A percentile compares a stretch with the other conserved stretches of the same genome.
Conservation (phyloP, 2,797 vertebrate genomes). For the Iguana delicatissima region DNA sequence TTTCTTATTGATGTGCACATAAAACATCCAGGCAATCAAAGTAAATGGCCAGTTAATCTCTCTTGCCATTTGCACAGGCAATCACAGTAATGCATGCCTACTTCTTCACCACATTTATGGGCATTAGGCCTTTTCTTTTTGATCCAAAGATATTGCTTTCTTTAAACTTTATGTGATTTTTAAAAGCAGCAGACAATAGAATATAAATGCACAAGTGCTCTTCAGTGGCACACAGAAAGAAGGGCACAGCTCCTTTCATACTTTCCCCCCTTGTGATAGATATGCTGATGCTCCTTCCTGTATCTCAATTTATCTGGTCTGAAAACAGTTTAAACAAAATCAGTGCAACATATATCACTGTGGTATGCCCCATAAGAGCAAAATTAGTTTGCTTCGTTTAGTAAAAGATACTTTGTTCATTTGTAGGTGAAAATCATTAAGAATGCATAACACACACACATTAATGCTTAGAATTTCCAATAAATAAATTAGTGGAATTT, state of each 20-base stretch:
- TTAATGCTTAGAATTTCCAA: background rate
- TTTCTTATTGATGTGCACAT: slow-evolving; percentile 53
- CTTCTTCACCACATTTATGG: background rate
- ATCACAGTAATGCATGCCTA: background rate
- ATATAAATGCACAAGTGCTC: slow-evolving; percentile 18
- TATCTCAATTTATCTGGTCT: background rate
- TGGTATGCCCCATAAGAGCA: background rate
- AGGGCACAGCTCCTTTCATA: background rate
- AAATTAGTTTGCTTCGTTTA: background rate
- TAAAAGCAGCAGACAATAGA: background rate
- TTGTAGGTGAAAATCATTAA: background rate
- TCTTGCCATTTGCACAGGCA: slow-evolving; percentile 28
- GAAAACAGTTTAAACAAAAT: background rate
- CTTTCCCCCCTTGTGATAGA: background rate
- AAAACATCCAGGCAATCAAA: slow-evolving; percentile 29
- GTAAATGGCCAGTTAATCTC: slow-evolving; percentile 39
- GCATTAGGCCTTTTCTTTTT: background rate
- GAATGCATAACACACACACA: background rate
- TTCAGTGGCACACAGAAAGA: background rate
- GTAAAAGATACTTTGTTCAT: background rate
- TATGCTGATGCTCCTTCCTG: background rate
- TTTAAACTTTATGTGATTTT: slow-evolving; percentile 3
- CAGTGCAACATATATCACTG: background rate
- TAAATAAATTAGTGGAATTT: background rate
- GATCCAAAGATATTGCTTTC: slow-evolving; percentile 30